Conservation (phyloP, 2,113 vertebrate genomes). For the Sphaerodactylus townsendi region DNA sequence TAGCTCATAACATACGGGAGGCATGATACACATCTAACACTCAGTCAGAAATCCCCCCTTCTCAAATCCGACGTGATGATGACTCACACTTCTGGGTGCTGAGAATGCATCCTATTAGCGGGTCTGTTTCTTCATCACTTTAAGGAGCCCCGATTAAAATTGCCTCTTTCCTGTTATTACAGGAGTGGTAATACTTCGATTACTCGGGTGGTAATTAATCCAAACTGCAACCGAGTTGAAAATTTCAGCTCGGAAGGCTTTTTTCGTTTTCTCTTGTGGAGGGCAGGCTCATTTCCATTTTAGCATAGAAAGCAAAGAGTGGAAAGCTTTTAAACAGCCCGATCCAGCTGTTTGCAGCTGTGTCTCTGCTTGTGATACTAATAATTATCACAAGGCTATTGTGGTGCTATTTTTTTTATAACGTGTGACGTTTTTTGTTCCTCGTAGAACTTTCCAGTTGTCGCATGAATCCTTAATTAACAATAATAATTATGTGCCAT, state of each 20-base stretch:
- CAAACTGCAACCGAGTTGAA: slow-evolving; percentile 43
- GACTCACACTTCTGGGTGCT: slow-evolving; percentile 24
- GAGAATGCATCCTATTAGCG: slow-evolving; percentile 34
- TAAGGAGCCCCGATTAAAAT: slow-evolving; percentile 32
- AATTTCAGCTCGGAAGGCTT: slow-evolving; percentile 30
- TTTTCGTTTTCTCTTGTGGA: slow-evolving; percentile 49
- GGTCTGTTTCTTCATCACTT: slow-evolving; percentile 35
- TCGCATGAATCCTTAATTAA: background rate
- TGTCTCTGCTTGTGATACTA: background rate
- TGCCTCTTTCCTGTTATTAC: slow-evolving; percentile 14
- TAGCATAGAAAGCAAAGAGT: background rate
- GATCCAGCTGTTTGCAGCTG: background rate
- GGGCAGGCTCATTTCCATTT: slow-evolving; percentile 37
- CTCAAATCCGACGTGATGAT: slow-evolving; percentile 44
- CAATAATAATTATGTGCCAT: too few relatives aligned
- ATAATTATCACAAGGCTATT: background rate
- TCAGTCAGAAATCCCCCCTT: background rate
- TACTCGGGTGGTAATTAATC: slow-evolving; percentile 36
- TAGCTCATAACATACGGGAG: background rate
- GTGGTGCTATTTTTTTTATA: background rate
- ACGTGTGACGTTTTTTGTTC: background rate
- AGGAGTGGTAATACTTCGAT: background rate
- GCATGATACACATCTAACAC: background rate
- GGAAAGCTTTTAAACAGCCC: background rate
- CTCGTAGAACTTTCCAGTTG: background rate